These are phyloP conservation scores for Capreolus pygargus DNA, from an alignment of 2,113 vertebrate genomes.

Conservation along the genomic window DNA sequence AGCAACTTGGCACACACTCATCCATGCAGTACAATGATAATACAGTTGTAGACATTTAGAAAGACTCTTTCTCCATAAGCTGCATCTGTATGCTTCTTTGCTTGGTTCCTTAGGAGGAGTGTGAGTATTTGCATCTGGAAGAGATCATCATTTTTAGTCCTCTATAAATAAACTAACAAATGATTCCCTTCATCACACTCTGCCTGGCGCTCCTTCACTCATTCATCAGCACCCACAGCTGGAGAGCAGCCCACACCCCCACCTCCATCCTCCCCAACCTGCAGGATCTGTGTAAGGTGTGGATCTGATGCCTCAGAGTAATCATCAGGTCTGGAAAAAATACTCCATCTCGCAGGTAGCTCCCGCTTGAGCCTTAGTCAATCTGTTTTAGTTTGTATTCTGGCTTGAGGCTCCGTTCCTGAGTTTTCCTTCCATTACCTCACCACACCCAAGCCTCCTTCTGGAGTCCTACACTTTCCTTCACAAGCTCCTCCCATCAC, in stretches of 20 bases:
- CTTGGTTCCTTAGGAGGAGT: background rate
- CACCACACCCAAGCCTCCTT: fast-evolving
- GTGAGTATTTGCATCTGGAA: background rate
- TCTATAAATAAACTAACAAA: constrained; percentile 29
- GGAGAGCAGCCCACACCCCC: background rate
- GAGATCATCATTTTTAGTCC: background rate
- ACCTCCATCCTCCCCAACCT: background rate
- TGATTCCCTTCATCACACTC: background rate
- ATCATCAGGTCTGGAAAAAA: no score
- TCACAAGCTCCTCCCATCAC: background rate
- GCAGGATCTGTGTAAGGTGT: background rate
- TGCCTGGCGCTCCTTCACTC: background rate
- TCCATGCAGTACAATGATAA: no score
- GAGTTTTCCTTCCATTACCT: background rate
- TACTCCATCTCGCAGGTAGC: no score
- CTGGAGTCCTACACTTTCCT: background rate
- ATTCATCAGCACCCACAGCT: background rate
- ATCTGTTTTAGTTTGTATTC: background rate
- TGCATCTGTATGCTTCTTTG: background rate
- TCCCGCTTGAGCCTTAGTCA: background rate
- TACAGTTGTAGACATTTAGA: background rate
- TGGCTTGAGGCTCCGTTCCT: background rate
- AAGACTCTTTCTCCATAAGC: background rate
- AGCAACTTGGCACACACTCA: background rate
- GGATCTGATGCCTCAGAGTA: background rate